Evolutionary conservation across 2,888 invertebrate species (phyloP), one percentile per base, ranked within the genome.

Genomic region (Aleiodes leptofemur): DNA sequence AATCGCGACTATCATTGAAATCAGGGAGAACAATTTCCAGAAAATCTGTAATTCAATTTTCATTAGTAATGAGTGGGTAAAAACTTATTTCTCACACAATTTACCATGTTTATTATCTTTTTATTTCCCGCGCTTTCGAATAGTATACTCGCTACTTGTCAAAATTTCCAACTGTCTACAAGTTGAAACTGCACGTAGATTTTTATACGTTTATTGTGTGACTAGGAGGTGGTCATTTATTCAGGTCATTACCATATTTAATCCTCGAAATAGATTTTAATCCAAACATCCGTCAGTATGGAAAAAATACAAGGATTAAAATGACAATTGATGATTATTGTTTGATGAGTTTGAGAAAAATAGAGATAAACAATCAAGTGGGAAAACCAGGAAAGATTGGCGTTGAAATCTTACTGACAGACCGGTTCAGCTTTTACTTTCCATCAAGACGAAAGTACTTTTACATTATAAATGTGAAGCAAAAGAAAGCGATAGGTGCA

Each of bases 201-300:
- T 57, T 73, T 68, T 69, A 64, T 74, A 74, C 72, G 29, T 50
- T 13, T 68, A 79, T 61, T 43, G 29, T 43, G 38, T 2, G 9
- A 16, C 16, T 50, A 72, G 77, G 81, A 81, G 83, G 83, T 81
- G 81, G 81, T 61, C 55, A 59, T 56, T 56, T 72, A 84, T 85
- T 80, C 72, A 75, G 84, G 84, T 85, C 85, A 83, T 57, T 68
- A 66, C 51, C 48, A 68, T 48, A 68, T 53, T 68, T 68, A 51
- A 29, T 51, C 29, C 51, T 31, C 14, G 5, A 29, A 68, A 68
- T 14, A 16, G 51, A 68, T 51, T 50, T 3, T 14, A n/a, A 68
- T 53, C 34, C 11, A 9, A 9, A 51, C 8, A 51, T 68, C 68
- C 51, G 50, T 51, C 31, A 51, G 43, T 29, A 11, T 9, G n/a